Evolutionary conservation across 2,888 invertebrate genomes (phyloP), one percentile per base, ranked within the genome.

Genomic region (Dolichomitus sp.): DNA sequence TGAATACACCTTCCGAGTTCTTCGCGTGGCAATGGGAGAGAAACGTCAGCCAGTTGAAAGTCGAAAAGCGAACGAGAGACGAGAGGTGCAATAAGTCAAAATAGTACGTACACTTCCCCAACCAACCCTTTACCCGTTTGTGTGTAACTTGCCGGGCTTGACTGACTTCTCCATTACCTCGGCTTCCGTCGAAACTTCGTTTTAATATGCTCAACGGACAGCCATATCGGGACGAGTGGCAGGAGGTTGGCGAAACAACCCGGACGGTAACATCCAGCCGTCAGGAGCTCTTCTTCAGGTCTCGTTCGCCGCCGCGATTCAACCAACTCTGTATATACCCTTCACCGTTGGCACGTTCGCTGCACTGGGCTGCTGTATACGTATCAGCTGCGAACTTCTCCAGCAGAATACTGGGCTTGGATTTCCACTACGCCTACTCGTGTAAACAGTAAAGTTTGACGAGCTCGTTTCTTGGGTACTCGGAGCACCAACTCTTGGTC

Each of bases 141-240:
- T 89, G 90, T 88, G 86, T 89, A 90, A 90, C 88, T 90, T 87
- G 84, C 87, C 68, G 85, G 84, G 87, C 87, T 90, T 89, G 90
- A 91, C 89, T 91, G 90, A 91, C 90, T 92, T 89, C 89, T 90
- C 90, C 89, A 91, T 91, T 92, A 92, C 85, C 80, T 74, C 70
- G 73, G 84, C 79, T 83, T 84, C 86, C 85, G 84, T 85, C 86
- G 84, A 87, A 90, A 90, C 88, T 90, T 90, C 73, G 84, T 90
- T 87, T 91, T 90, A 90, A 91, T 90, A 87, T 87, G 86, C 85
- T 86, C 77, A 74, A 81, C 83, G 75, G 81, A 79, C 83, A 84
- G 79, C 77, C 65, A 68, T 79, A 77, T 79, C 75, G 75, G 74
- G 61, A 65, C 54, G 79, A 72, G 77, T 69, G 50, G 37, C 12